Percentiles rank a stretch among this genome's conserved stretches.
These are phyloP conservation scores for Globodera rostochiensis DNA, from an alignment of 1,140 invertebrate genomes.

Conservation along the genomic window DNA sequence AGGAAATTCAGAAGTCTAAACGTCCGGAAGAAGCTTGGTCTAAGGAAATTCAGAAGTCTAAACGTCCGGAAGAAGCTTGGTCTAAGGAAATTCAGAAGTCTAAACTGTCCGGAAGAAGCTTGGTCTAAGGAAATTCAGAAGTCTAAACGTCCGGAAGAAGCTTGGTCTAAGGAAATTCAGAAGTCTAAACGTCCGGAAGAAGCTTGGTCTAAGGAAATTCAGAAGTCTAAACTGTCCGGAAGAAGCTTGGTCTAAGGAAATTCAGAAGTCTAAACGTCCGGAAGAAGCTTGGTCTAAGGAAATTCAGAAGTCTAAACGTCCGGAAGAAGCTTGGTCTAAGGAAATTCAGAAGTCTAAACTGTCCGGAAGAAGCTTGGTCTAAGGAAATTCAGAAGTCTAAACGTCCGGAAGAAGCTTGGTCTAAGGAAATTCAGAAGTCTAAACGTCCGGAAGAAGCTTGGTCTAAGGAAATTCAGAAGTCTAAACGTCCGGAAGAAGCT, in stretches of 20 bases:
- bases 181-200: slow-evolving; percentile 22
- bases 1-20: not conserved
- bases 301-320: slow-evolving; percentile 9
- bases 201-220: slow-evolving; percentile 24
- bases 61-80: slow-evolving; percentile 31
- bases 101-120: slow-evolving; percentile 21
- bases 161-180: slow-evolving; percentile 3
- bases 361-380: slow-evolving; percentile 30
- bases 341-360: not conserved
- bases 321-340: slow-evolving; percentile 24
- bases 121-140: not conserved
- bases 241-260: slow-evolving; percentile 13
- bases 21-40: slow-evolving; percentile 32
- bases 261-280: slow-evolving; percentile 4
- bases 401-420: slow-evolving; percentile 31
- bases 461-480: not conserved
- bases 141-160: slow-evolving; percentile 24
- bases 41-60: too few relatives aligned
- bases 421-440: not conserved
- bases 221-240: too few relatives aligned
- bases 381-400: too few relatives aligned
- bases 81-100: not conserved
- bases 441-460: slow-evolving; percentile 21
- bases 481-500: slow-evolving; percentile 29
- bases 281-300: slow-evolving; percentile 17